Percentiles rank a stretch among this genome's conserved stretches.
Conservation (phyloP, 2,888 invertebrate genomes). For the Chesias legatella region DNA sequence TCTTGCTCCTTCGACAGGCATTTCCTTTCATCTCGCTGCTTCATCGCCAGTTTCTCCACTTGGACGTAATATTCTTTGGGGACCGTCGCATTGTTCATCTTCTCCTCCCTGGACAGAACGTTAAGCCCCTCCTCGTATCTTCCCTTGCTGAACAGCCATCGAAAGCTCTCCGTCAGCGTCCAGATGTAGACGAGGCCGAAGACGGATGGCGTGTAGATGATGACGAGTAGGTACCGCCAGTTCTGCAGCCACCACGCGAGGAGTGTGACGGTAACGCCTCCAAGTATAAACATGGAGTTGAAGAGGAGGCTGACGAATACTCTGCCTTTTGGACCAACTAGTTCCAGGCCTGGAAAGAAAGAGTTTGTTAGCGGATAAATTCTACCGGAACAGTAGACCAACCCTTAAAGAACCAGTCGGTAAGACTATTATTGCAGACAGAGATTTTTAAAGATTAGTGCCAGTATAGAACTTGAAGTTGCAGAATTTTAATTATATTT, state of each 20-base stretch:
- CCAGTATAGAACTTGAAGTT: no score
- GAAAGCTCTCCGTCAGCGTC: conserved; percentile 66
- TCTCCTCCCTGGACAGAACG: conserved; percentile 82
- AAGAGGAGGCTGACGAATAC: conserved; percentile 70
- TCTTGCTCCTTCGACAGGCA: conserved; percentile 53
- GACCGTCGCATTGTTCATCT: conserved; percentile 78
- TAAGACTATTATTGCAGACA: no score
- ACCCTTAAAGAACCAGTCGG: no score
- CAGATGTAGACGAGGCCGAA: conserved; percentile 64
- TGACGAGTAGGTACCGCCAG: conserved; percentile 68
- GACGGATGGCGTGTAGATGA: conserved; percentile 69
- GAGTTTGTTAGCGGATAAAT: no score
- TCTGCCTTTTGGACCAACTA: conserved; percentile 71
- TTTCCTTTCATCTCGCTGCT: conserved; percentile 64
- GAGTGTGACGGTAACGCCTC: conserved; percentile 66
- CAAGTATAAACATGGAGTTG: conserved; percentile 74
- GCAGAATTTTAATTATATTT: no score
- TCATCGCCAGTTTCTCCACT: conserved; percentile 66
- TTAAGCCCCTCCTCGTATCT: conserved; percentile 83
- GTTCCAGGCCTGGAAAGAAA: conserved; percentile 64
- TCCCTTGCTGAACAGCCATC: conserved; percentile 81
- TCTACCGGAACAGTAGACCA: no score
- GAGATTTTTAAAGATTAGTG: no score
- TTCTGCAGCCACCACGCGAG: conserved; percentile 70
- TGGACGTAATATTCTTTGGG: conserved; percentile 70